phyloP scores from a whole-genome alignment of 2,797 vertebrate genomes.

The Acridotheres tristis region DNA sequence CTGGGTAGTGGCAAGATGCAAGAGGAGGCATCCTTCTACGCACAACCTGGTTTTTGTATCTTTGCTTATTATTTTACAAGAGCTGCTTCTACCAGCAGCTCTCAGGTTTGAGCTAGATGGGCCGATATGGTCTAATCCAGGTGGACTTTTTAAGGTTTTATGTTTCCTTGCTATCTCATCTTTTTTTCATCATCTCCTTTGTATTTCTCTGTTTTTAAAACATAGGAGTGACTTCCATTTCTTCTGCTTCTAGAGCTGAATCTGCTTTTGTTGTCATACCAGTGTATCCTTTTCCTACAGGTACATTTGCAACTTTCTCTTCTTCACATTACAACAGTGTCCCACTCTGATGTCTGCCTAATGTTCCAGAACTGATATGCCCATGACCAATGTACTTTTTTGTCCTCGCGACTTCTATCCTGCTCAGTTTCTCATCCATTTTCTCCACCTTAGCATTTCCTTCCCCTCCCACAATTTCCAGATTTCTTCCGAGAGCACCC shows the following conservation, averaged over 20 bases:
- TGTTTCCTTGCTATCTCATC: background rate
- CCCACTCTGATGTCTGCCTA: background rate
- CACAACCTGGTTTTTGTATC: background rate
- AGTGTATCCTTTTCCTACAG: background rate
- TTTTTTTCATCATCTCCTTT: background rate
- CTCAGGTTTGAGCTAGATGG: background rate
- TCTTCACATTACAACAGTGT: background rate
- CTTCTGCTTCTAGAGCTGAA: background rate
- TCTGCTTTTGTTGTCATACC: background rate
- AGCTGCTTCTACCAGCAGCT: background rate
- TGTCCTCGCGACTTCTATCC: background rate
- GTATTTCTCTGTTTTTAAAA: background rate
- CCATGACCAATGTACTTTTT: background rate
- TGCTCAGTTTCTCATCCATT: background rate
- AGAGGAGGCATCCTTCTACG: accelerated
- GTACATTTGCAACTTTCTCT: background rate
- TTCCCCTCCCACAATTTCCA: background rate
- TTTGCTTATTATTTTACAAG: background rate
- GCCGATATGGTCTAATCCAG: background rate
- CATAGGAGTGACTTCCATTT: background rate
- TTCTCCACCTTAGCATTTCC: background rate
- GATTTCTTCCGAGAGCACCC: background rate
- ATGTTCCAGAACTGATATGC: background rate
- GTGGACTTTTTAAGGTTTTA: background rate
- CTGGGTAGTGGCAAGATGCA: accelerated